Base-by-base conservation (phyloP, 2,113 vertebrate genomes). In the Bambusicola thoracicus region DNA sequence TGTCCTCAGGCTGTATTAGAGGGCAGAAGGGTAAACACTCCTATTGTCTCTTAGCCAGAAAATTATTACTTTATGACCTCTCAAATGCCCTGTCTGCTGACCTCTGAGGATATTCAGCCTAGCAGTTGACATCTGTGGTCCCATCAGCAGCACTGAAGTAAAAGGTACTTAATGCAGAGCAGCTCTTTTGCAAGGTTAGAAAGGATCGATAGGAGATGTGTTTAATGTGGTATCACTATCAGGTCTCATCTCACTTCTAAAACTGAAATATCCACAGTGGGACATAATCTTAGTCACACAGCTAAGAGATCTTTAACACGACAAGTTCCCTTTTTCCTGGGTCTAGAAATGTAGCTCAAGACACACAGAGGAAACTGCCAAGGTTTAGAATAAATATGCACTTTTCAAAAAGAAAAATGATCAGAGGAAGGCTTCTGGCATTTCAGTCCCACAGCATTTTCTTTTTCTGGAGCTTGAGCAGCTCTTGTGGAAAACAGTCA, bases 191-290 rank as follows among this genome's bases (percentile, higher is more conserved):
- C 97, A 98, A 98, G 98, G 98, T 98, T 98, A 97, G 97, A 97
- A 81, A 84, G 94, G 95, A 98, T 98, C 98, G 93, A 98, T 98
- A 98, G 95, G 97, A 97, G 97, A 97, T 77, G 97, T 97, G 97
- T 98, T 98, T 98, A 98, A 97, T 98, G 97, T 30, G 92, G 97
- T 98, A 98, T 98, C 97, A 7, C 97, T 98, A 48, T 98, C 97
- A 90, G 95, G 92, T 90, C 98, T 98, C 97, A 72, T 97, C 91
- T 74, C 94, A 83, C 97, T 96, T 95, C 93, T 89, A 96, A 97
- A 97, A 91, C 77, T 80, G 96, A 95, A 97, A 96, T 98, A 95
- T 95, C 96, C 97, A 97, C 96, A 77, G 75, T 82, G 97, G 93
- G 93, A 92, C 85, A 72, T 63, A 43, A 81, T 92, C 96, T 93